Percentiles rank a stretch among this genome's conserved stretches.
phyloP scores from a whole-genome alignment of 2,888 invertebrate species.

The Parnassius orleans region DNA sequence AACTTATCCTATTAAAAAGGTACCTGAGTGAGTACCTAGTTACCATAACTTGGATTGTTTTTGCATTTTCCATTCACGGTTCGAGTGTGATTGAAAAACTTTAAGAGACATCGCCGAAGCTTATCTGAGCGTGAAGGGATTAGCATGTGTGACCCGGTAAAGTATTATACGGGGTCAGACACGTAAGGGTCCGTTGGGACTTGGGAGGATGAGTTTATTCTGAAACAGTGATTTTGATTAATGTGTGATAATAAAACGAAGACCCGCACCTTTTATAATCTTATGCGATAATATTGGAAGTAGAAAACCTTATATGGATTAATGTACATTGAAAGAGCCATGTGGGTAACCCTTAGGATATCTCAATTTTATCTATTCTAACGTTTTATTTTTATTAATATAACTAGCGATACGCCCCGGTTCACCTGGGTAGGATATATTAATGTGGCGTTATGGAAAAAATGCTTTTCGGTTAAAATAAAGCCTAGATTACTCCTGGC shows the following conservation, averaged over 20 bases:
- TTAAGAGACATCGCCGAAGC: slow-evolving; percentile 17
- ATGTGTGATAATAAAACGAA: slow-evolving; percentile 27
- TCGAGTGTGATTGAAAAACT: slow-evolving; percentile 25
- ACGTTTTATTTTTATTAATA: too few species aligned
- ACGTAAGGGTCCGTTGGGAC: slow-evolving; percentile 10
- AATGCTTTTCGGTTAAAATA: too few species aligned
- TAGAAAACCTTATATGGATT: too few species aligned
- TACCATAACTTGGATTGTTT: slow-evolving; percentile 18
- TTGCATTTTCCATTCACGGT: slow-evolving; percentile 16
- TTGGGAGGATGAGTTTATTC: slow-evolving; percentile 27
- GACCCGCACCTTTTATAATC: slow-evolving; percentile 27
- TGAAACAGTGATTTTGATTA: slow-evolving; percentile 30
- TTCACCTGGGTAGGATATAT: too few species aligned
- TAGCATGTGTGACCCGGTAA: slow-evolving; percentile 23
- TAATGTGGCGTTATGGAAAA: too few species aligned
- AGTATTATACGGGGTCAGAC: slow-evolving; percentile 9
- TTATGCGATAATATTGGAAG: slow-evolving; percentile 19
- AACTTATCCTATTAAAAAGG: slow-evolving; percentile 26
- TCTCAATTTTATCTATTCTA: too few species aligned
- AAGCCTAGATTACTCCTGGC: too few species aligned
- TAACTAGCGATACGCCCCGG: too few species aligned
- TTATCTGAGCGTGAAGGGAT: slow-evolving; percentile 24
- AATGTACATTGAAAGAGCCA: too few species aligned
- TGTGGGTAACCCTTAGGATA: too few species aligned
- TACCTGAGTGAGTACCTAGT: slow-evolving; percentile 15